Evolutionary conservation across 2,888 invertebrate species (phyloP).

Genomic region (Pseudanteris insignis): DNA sequence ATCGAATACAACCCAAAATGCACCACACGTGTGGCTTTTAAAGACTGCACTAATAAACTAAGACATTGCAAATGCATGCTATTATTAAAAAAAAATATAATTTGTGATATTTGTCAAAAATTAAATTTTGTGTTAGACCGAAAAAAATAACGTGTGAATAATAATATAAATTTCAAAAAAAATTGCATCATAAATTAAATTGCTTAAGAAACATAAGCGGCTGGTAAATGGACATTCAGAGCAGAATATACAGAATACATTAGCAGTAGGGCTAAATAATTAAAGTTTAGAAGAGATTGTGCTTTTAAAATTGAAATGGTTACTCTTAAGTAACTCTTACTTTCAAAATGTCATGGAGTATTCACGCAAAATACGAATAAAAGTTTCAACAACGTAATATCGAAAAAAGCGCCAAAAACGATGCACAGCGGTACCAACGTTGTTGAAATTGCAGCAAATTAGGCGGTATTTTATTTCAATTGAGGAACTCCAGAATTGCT

Average conservation of each 20-base stretch:
- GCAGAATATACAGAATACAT: background rate
- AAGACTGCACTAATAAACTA: too few relatives aligned
- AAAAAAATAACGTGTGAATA: too few relatives aligned
- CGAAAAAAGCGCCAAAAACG: constrained; percentile 11
- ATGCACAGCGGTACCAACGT: constrained; percentile 19
- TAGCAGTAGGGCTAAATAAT: background rate
- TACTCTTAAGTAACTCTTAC: too few relatives aligned
- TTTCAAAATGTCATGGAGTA: constrained; percentile 7
- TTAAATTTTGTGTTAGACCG: too few relatives aligned
- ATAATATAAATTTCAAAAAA: background rate
- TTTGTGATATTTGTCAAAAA: too few relatives aligned
- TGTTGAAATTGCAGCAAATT: constrained; percentile 15
- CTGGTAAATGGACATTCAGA: background rate
- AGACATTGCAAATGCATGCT: too few relatives aligned
- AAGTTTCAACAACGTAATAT: constrained; percentile 43
- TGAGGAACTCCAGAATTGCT: constrained; percentile 6
- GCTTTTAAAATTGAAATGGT: background rate
- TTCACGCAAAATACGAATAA: constrained; percentile 35
- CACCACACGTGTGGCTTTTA: too few relatives aligned
- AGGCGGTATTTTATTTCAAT: constrained; percentile 7
- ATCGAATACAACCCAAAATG: too few relatives aligned
- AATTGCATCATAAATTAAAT: too few relatives aligned
- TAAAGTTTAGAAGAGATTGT: background rate
- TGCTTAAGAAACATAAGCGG: constrained; percentile 1
- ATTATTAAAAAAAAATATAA: too few relatives aligned